Percentiles rank a stretch among this genome's conserved stretches.
Evolutionary conservation across 1,140 invertebrate genomes (phyloP).

Genomic region (Contarinia nasturtii): DNA sequence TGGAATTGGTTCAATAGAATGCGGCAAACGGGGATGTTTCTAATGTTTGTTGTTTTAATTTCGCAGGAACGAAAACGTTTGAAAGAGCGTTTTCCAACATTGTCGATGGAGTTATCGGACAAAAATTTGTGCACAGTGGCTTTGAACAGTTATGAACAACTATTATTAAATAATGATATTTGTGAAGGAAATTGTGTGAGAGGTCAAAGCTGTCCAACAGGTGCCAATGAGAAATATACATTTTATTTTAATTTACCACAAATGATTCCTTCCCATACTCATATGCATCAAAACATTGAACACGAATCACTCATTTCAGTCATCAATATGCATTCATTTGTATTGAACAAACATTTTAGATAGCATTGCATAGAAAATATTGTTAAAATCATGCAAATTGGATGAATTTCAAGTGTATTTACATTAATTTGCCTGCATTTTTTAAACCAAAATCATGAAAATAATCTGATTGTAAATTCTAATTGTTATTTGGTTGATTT

Average conservation of each 20-base stretch:
- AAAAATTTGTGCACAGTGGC: slow-evolving; percentile 53
- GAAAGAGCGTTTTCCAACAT: slow-evolving; percentile 62
- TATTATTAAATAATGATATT: slow-evolving; percentile 53
- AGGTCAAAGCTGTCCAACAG: slow-evolving; percentile 67
- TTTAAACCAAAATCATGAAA: too few relatives aligned
- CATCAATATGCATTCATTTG: not conserved
- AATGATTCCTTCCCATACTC: not conserved
- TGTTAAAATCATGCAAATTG: too few relatives aligned
- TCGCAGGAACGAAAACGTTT: slow-evolving; percentile 58
- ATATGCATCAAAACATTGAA: not conserved
- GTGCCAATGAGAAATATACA: slow-evolving; percentile 23
- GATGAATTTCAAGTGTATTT: too few relatives aligned
- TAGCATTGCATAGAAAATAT: too few relatives aligned
- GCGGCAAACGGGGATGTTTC: too few relatives aligned
- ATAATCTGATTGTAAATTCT: too few relatives aligned
- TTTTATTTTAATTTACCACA: slow-evolving; percentile 22
- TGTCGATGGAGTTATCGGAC: slow-evolving; percentile 52
- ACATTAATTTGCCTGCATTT: too few relatives aligned
- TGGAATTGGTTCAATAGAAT: too few relatives aligned
- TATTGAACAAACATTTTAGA: not conserved
- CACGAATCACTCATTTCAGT: not conserved
- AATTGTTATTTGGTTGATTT: too few relatives aligned
- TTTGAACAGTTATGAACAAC: slow-evolving; percentile 60
- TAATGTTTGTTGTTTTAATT: slow-evolving; percentile 2
- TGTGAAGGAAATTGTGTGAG: slow-evolving; percentile 71